These are phyloP conservation scores for Eleginops maclovinus DNA, from an alignment of 2,113 vertebrate species.

Conservation along the genomic window DNA sequence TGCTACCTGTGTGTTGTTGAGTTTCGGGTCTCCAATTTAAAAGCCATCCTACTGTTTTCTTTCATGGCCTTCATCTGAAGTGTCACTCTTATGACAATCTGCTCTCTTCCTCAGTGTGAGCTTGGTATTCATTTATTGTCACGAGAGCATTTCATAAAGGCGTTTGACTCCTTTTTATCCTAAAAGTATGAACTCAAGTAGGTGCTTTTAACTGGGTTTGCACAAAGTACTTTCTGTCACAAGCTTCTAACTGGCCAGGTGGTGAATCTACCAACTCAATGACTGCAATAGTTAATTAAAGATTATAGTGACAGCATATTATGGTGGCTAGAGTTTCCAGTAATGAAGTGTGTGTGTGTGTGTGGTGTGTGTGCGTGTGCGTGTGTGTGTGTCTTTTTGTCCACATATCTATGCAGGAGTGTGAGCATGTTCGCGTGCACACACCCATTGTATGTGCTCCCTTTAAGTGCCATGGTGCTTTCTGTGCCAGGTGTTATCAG, in stretches of 20 bases:
- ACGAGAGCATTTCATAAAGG: constrained; percentile 33
- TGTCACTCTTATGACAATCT: constrained; percentile 18
- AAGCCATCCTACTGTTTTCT: constrained; percentile 48
- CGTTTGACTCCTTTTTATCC: constrained; percentile 39
- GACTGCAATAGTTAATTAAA: constrained; percentile 58
- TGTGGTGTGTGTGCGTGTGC: constrained; percentile 25
- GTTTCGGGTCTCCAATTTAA: constrained; percentile 39
- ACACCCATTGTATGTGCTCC: constrained; percentile 39
- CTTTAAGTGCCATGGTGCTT: constrained; percentile 36
- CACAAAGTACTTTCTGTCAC: constrained; percentile 12
- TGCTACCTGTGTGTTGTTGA: constrained; percentile 27
- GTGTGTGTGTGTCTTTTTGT: constrained; percentile 13
- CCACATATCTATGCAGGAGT: neutral
- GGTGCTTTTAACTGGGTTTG: neutral
- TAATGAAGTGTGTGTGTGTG: constrained; percentile 39
- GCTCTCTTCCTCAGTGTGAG: constrained; percentile 18
- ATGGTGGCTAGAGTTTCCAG: constrained; percentile 35
- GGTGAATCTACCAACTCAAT: constrained; percentile 20
- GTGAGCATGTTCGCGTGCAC: neutral
- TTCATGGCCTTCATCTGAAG: constrained; percentile 39
- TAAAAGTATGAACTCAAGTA: constrained; percentile 33
- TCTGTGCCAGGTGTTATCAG: constrained; percentile 65
- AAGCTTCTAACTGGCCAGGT: constrained; percentile 28
- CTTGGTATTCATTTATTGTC: constrained; percentile 48
- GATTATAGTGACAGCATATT: constrained; percentile 47